These are phyloP conservation scores for Sclerurus mexicanus DNA, from an alignment of 2,113 vertebrate species.

Conservation along the genomic window DNA sequence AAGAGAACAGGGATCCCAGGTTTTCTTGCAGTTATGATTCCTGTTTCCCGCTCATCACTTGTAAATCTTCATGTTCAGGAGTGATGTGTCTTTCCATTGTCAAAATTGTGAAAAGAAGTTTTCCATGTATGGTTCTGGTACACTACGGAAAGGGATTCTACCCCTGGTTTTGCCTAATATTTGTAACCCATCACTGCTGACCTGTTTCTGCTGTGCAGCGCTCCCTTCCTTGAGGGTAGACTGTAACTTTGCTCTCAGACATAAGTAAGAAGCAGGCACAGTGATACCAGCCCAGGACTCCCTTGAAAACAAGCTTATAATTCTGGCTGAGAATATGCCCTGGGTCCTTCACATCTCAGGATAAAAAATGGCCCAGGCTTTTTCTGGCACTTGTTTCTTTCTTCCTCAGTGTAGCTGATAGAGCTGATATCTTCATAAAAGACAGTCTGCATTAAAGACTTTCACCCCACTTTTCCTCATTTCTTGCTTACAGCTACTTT, in stretches of 20 bases:
- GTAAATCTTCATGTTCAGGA: background rate
- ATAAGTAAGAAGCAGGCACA: background rate
- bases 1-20: background rate
- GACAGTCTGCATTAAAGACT: background rate
- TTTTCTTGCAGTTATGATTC: background rate
- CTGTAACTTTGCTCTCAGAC: background rate
- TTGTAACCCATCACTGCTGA: background rate
- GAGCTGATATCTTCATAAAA: background rate
- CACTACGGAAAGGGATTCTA: background rate
- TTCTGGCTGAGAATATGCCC: background rate
- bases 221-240: background rate
- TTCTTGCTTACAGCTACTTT: background rate
- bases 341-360: background rate
- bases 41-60: background rate
- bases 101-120: background rate
- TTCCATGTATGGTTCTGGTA: background rate
- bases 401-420: background rate
- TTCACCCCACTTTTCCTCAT: background rate
- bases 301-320: background rate
- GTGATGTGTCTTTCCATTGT: background rate
- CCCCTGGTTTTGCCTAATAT: background rate
- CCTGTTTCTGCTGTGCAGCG: background rate
- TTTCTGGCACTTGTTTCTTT: background rate
- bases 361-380: background rate
- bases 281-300: background rate